These are phyloP conservation scores for Chelonoidis abingdonii DNA, from an alignment of 2,113 vertebrate genomes.

Conservation along the genomic window DNA sequence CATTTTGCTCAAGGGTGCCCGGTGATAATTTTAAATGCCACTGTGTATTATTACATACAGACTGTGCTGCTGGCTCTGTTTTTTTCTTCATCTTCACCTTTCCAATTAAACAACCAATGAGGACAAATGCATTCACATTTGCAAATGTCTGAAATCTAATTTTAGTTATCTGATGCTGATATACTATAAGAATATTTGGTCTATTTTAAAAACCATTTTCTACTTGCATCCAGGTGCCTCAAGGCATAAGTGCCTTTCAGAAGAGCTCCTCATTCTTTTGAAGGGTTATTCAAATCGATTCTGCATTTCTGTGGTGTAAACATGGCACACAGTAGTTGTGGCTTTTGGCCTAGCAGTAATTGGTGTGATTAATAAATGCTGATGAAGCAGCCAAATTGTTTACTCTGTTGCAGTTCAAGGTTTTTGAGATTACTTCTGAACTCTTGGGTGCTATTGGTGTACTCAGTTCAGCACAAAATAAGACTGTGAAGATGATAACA, in stretches of 20 bases:
- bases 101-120: not conserved
- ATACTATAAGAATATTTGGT: not conserved
- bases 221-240: not conserved
- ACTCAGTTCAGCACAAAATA: slow-evolving; percentile 15
- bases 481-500: not conserved
- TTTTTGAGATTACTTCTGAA: slow-evolving; percentile 51
- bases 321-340: not conserved
- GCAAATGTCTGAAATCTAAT: not conserved
- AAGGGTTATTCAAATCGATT: slow-evolving; percentile 30
- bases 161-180: not conserved
- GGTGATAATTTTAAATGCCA: not conserved
- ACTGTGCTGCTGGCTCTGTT: not conserved
- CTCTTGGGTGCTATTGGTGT: slow-evolving; percentile 6
- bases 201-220: not conserved
- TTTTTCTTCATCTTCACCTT: not conserved
- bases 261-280: slow-evolving; percentile 10
- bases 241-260: not conserved
- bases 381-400: slow-evolving; percentile 61
- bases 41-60: not conserved
- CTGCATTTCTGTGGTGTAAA: not conserved
- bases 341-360: slow-evolving; percentile 23
- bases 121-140: not conserved
- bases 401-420: slow-evolving; percentile 46
- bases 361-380: slow-evolving; percentile 50
- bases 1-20: not conserved